Evolutionary conservation across 1,140 invertebrate genomes (phyloP), one percentile per base, ranked within the genome.

Genomic region (Glossosoma conforme): DNA sequence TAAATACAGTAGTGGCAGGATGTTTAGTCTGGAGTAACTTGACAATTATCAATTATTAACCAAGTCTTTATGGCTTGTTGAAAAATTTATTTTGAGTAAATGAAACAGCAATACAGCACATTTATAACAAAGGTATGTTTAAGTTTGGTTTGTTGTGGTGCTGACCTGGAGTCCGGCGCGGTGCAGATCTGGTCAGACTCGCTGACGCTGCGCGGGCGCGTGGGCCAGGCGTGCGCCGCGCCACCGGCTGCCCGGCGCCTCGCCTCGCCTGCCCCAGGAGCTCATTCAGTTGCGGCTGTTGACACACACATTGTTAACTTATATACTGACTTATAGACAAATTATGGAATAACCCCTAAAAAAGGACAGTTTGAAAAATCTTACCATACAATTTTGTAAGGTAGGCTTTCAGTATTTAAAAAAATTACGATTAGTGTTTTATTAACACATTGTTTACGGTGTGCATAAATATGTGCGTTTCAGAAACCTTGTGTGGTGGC

Each of bases 221-320:
- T n/a, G 10, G 52, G 52, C 36, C 52, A 4, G 52, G 52, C 8
- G 56, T 59, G 17, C 56, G 22, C 5, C 44, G 43, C 15, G 52
- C 38, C 28, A 41, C 35, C 9, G 52, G 52, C 14, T 49, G 52
- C n/a, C 52, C 52, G 4, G 52, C 25, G 18, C 45, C 56, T 10
- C 41, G 38, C 15, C 56, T 24, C 10, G 37, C 52, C 15, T 52
- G 19, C 9, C 52, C 53, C 10, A 59, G 44, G 17, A 59, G 40
- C 42, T 59, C 56, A 25, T 59, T 59, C n/a, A 59, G 20, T 36
- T 59, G 56, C 5, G 56, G 56, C 56, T 56, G 28, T 32, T 11
- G 2, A 4, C 19, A 44, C 11, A 24, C 13, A 13, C 13, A 37
- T 19, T 15, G 10, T 6, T 15, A 8, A 19, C 13, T 37, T 13